These are phyloP conservation scores for Vireo griseus DNA, from an alignment of 2,797 vertebrate genomes.

Conservation along the genomic window DNA sequence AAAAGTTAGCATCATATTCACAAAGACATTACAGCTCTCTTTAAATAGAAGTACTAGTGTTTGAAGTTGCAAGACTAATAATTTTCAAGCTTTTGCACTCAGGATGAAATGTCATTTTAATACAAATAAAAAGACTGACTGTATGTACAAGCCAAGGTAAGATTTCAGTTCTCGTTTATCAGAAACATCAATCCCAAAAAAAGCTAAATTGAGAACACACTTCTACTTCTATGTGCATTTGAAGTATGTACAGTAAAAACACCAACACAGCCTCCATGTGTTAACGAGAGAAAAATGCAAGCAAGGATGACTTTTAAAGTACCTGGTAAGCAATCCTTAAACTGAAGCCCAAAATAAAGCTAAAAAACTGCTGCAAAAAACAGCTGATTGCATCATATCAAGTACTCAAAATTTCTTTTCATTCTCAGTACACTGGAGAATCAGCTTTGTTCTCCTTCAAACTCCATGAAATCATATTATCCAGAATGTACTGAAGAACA, in stretches of 20 bases:
- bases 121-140: conserved; percentile 75
- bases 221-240: conserved; percentile 72
- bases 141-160: conserved; percentile 83
- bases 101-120: conserved; percentile 75
- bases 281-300: conserved; percentile 64
- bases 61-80: conserved; percentile 72
- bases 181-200: conserved; percentile 75
- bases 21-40: conserved; percentile 62
- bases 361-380: conserved; percentile 42
- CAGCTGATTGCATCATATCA: conserved; percentile 67
- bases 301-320: conserved; percentile 51
- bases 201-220: conserved; percentile 72
- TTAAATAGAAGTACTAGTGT: conserved; percentile 67
- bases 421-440: conserved; percentile 51
- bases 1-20: conserved; percentile 46
- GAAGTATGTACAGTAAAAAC: conserved; percentile 73
- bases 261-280: conserved; percentile 67
- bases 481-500: conserved; percentile 57
- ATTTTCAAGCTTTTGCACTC: conserved; percentile 73
- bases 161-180: conserved; percentile 71
- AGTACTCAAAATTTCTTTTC: conserved; percentile 22
- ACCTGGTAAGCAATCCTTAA: conserved; percentile 64
- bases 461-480: conserved; percentile 38
- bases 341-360: conserved; percentile 54
- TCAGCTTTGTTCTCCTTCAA: conserved; percentile 50